These are phyloP conservation scores for Rhadinocentrus ornatus DNA, from an alignment of 2,797 vertebrate species.

Conservation along the genomic window DNA sequence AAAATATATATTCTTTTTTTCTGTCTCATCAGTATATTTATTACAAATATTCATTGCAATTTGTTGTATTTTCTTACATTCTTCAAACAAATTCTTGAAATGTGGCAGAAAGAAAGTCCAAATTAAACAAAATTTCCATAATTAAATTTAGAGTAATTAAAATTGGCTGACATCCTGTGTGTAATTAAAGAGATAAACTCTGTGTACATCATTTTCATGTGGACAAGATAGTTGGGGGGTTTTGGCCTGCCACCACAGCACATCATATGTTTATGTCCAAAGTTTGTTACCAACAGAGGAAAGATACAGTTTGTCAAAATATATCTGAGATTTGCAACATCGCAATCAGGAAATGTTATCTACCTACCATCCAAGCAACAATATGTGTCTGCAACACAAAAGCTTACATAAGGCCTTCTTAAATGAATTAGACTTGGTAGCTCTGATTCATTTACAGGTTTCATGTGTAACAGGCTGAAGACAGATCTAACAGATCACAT, in stretches of 20 bases:
- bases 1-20: no score
- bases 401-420: neutral
- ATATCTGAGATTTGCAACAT: neutral
- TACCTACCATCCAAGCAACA: neutral
- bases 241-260: no score
- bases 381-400: neutral
- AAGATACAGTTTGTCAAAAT: neutral
- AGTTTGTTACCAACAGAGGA: no score
- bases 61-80: slow-evolving; percentile 26
- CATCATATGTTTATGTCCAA: no score
- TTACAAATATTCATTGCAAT: no score
- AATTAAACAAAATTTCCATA: neutral
- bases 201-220: no score
- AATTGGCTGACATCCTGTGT: no score
- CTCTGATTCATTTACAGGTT: neutral
- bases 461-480: no score
- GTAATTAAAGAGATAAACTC: no score
- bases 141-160: neutral
- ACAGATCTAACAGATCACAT: neutral
- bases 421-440: neutral
- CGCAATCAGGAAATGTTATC: neutral
- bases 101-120: neutral
- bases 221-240: no score
- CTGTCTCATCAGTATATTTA: no score
- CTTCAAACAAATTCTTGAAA: neutral